These are phyloP conservation scores for Microcebus ravelobensis DNA, from an alignment of 2,113 vertebrate genomes.

Conservation along the genomic window DNA sequence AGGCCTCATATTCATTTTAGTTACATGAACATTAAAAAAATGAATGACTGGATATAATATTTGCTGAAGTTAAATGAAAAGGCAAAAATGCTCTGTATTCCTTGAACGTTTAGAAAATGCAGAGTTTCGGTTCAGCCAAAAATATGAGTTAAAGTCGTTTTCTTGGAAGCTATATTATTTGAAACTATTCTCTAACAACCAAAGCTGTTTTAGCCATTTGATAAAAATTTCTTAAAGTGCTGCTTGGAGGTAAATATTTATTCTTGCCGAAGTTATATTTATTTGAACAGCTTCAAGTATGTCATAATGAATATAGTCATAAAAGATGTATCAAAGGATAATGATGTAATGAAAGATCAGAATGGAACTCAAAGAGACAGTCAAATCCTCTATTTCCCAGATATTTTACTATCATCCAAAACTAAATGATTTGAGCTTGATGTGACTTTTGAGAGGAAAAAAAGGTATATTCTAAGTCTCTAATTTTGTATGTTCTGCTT, in stretches of 20 bases:
- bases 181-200: not conserved
- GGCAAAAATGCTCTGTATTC: not conserved
- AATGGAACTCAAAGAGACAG: not conserved
- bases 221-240: not conserved
- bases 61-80: conserved; percentile 31
- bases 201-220: not conserved
- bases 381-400: not conserved
- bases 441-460: not conserved
- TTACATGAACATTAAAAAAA: not conserved
- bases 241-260: not conserved
- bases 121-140: not conserved
- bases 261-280: not conserved
- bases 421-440: conserved; percentile 8
- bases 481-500: not conserved
- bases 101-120: not conserved
- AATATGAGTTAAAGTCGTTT: not conserved
- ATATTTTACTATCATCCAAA: not conserved
- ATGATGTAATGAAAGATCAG: not conserved
- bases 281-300: not conserved
- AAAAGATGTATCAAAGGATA: not conserved
- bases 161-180: not conserved
- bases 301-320: not conserved
- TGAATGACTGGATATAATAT: not conserved
- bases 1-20: not conserved
- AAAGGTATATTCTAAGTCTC: not conserved